Evolutionary conservation across 2,113 vertebrate species (phyloP).

Genomic region (Gadus chalcogrammus): DNA sequence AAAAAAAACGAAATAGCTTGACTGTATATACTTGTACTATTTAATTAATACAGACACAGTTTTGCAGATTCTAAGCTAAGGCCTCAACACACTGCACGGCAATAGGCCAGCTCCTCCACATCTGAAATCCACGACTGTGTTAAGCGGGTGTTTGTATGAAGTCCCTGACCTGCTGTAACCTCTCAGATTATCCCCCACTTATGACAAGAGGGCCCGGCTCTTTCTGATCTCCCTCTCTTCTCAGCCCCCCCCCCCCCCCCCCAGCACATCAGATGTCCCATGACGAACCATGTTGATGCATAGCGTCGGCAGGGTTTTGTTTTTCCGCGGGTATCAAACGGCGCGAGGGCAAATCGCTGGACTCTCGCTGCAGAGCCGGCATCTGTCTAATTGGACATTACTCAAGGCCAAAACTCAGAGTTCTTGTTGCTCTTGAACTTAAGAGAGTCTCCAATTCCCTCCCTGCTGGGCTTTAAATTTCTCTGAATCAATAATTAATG

Average conservation of each 20-base stretch:
- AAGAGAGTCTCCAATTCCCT: conserved; percentile 63
- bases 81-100: no score
- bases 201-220: conserved; percentile 14
- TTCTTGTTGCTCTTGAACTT: conserved; percentile 73
- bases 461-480: conserved; percentile 61
- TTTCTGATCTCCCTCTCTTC: conserved; percentile 35
- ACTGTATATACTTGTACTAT: no score
- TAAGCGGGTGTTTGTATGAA: conserved; percentile 19
- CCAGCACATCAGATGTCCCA: conserved; percentile 36
- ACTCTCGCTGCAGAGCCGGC: conserved; percentile 58
- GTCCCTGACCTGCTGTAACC: conserved; percentile 14
- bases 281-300: conserved; percentile 44
- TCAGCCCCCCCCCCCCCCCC: conserved; percentile 18
- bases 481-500: conserved; percentile 75
- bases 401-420: conserved; percentile 75
- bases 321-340: conserved; percentile 43
- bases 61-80: no score
- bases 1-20: no score
- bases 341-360: conserved; percentile 47
- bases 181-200: conserved; percentile 39
- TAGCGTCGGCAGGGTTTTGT: conserved; percentile 5
- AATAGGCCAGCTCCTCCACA: no score
- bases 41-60: no score
- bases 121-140: not conserved
- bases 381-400: conserved; percentile 76